Percentiles rank a stretch among this genome's conserved stretches.
Conservation (phyloP, 2,797 vertebrate species). For the Alcedo quadribrachys region DNA sequence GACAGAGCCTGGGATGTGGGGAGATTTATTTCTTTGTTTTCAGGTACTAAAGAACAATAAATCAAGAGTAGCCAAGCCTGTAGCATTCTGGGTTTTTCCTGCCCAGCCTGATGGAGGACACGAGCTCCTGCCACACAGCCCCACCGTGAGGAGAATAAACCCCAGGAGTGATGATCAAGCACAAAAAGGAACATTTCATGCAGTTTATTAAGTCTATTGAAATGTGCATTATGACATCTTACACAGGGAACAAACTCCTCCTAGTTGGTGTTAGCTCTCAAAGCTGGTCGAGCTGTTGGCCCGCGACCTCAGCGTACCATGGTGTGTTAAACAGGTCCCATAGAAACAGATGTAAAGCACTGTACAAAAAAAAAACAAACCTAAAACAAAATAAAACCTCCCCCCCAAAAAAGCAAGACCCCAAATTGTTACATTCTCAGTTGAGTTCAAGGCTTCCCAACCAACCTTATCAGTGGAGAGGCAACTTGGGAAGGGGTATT, state of each 20-base stretch:
- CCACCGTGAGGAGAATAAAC: neutral
- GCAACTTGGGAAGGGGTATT: neutral
- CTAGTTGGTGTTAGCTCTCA: conserved; percentile 67
- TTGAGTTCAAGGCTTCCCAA: conserved; percentile 75
- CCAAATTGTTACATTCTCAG: conserved; percentile 62
- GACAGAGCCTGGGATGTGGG: neutral
- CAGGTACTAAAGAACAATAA: neutral
- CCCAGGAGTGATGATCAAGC: conserved; percentile 73
- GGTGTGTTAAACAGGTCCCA: conserved; percentile 68
- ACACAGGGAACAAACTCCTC: conserved; percentile 79
- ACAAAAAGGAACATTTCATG: conserved; percentile 77
- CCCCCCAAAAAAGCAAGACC: neutral
- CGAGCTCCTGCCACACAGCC: neutral
- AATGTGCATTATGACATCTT: conserved; percentile 77
- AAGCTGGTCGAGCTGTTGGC: conserved; percentile 60
- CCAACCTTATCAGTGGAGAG: conserved; percentile 1
- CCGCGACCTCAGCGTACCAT: conserved; percentile 62
- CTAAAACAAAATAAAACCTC: neutral
- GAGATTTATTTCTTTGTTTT: neutral
- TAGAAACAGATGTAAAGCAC: conserved; percentile 71
- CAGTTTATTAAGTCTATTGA: conserved; percentile 81
- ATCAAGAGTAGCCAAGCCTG: neutral
- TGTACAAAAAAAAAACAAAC: conserved; percentile 13
- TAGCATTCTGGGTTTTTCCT: neutral
- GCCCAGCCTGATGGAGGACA: neutral